Conservation (phyloP, 1,140 invertebrate species). For the Leptinotarsa lineolata region DNA sequence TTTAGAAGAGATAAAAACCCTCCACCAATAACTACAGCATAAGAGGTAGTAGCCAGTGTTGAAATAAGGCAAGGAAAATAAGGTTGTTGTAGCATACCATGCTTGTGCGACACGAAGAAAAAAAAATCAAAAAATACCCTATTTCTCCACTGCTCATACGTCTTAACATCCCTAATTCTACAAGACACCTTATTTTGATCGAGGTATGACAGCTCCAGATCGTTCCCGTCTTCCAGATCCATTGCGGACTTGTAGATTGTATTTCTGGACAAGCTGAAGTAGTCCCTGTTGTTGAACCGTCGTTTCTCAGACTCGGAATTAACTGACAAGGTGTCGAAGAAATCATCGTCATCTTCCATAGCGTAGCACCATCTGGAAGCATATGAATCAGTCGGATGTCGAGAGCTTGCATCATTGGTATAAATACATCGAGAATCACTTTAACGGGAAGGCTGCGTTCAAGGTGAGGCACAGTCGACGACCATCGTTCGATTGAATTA, state of each 20-base stretch:
- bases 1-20: background rate
- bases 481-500: too few species aligned
- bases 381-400: background rate
- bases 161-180: constrained; percentile 48
- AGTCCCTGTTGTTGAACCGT: constrained; percentile 43
- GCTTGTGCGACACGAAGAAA: constrained; percentile 5
- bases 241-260: constrained; percentile 56
- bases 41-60: constrained; percentile 31
- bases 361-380: constrained; percentile 27
- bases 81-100: constrained; percentile 7
- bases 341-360: constrained; percentile 52
- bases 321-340: constrained; percentile 53
- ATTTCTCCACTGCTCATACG: constrained; percentile 57
- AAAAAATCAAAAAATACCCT: constrained; percentile 51
- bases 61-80: constrained; percentile 42
- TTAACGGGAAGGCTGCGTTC: too few species aligned
- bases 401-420: too few species aligned
- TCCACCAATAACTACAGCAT: background rate
- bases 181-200: constrained; percentile 51
- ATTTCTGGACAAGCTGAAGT: constrained; percentile 52
- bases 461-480: too few species aligned
- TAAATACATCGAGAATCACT: too few species aligned
- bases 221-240: constrained; percentile 46
- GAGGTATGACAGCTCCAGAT: constrained; percentile 46
- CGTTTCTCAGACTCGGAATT: constrained; percentile 44